These are phyloP conservation scores for Dicranocentrus wangi DNA, from an alignment of 2,888 invertebrate species.

Conservation along the genomic window DNA sequence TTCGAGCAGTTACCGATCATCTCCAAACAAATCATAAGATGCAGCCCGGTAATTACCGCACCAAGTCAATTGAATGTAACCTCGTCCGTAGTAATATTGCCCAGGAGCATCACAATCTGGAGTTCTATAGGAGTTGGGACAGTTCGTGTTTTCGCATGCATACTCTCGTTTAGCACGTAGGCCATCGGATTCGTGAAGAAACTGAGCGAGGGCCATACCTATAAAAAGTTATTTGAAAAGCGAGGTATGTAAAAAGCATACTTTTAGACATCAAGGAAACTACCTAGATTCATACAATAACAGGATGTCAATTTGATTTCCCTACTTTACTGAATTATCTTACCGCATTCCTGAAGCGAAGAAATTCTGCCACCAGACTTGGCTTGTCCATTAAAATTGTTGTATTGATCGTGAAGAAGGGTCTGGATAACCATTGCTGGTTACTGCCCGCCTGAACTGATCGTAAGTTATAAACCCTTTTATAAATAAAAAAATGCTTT, in stretches of 20 bases:
- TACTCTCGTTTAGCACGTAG: conserved; percentile 65
- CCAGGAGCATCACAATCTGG: conserved; percentile 49
- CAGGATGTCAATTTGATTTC: too few relatives aligned
- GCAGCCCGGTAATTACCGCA: conserved; percentile 68
- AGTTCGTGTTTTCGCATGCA: conserved; percentile 42
- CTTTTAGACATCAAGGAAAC: too few relatives aligned
- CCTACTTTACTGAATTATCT: too few relatives aligned
- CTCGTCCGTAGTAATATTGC: conserved; percentile 62
- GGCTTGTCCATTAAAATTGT: conserved; percentile 40
- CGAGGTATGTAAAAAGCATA: too few relatives aligned
- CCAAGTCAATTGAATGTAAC: conserved; percentile 68
- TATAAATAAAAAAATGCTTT: too few relatives aligned
- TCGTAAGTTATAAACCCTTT: conserved; percentile 13
- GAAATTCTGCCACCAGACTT: conserved; percentile 32
- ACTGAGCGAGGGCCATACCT: conserved; percentile 69
- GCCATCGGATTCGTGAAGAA: conserved; percentile 61
- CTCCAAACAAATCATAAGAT: conserved; percentile 56
- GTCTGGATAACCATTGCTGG: conserved; percentile 67
- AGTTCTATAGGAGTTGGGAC: conserved; percentile 49
- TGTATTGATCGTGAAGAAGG: conserved; percentile 56
- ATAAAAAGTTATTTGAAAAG: too few relatives aligned
- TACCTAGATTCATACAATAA: too few relatives aligned
- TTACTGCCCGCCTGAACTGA: conserved; percentile 65
- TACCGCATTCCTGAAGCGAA: conserved; percentile 58
- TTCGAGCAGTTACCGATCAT: conserved; percentile 64